These are phyloP conservation scores for Ramphastos sulfuratus DNA, from an alignment of 2,113 vertebrate species.

Conservation along the genomic window DNA sequence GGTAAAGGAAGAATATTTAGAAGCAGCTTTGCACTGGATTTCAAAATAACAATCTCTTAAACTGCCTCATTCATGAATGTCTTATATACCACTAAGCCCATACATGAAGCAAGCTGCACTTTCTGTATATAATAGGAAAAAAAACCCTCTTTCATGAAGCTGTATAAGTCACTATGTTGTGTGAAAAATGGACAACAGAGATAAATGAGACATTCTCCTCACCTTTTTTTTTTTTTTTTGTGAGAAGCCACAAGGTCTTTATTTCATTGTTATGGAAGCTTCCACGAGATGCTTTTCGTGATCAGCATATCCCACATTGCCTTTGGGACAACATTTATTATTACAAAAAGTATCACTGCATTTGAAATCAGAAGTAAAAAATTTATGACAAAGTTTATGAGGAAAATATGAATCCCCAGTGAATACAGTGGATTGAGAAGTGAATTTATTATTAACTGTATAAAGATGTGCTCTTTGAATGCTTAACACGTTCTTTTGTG, in stretches of 20 bases:
- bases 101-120: not conserved
- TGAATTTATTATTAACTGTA: slow-evolving; percentile 66
- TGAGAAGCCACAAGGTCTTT: not conserved
- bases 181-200: not conserved
- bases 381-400: slow-evolving; percentile 64
- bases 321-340: slow-evolving; percentile 60
- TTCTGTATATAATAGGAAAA: not conserved
- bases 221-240: not conserved
- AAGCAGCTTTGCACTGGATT: not conserved
- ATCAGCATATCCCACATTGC: slow-evolving; percentile 63
- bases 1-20: not conserved
- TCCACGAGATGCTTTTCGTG: not conserved
- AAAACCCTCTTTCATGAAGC: not conserved
- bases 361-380: slow-evolving; percentile 75
- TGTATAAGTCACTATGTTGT: not conserved
- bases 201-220: not conserved
- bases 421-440: slow-evolving; percentile 54
- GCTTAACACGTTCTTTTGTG: slow-evolving; percentile 20
- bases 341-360: slow-evolving; percentile 46
- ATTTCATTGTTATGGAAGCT: not conserved
- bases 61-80: not conserved
- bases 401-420: slow-evolving; percentile 62
- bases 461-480: slow-evolving; percentile 58
- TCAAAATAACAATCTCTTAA: not conserved
- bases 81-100: not conserved